phyloP scores from a whole-genome alignment of 2,113 vertebrate species.

The Sitta europaea region DNA sequence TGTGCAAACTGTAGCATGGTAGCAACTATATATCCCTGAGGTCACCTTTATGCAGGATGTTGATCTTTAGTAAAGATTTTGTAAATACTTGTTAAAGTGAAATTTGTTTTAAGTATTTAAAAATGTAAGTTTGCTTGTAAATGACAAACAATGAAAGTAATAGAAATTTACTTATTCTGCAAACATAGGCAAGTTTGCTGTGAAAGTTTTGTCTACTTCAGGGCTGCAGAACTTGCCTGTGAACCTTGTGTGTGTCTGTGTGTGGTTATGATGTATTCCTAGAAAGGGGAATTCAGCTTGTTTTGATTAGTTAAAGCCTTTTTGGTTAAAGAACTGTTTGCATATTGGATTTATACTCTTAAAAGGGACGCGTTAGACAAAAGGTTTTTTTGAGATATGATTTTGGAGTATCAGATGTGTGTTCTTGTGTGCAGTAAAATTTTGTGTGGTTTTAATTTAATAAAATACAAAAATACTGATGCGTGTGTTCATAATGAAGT shows the following conservation, averaged over 20 bases:
- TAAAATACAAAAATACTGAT: constrained; percentile 14
- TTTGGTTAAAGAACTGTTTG: constrained; percentile 55
- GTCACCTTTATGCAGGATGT: constrained; percentile 62
- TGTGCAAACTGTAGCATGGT: constrained; percentile 67
- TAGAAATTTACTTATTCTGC: constrained; percentile 1
- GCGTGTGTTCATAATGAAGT: not conserved
- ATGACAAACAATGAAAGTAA: constrained; percentile 19
- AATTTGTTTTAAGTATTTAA: constrained; percentile 65
- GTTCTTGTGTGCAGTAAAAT: constrained; percentile 41
- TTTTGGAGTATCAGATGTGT: constrained; percentile 10
- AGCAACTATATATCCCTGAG: constrained; percentile 59
- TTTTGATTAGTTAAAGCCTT: constrained; percentile 46
- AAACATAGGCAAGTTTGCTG: not conserved
- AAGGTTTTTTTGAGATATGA: constrained; percentile 15
- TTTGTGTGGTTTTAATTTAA: constrained; percentile 62
- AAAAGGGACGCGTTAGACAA: constrained; percentile 1
- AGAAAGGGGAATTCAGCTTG: constrained; percentile 42
- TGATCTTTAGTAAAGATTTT: constrained; percentile 65
- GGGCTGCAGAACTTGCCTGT: constrained; percentile 31
- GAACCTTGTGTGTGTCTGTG: constrained; percentile 39
- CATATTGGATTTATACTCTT: constrained; percentile 51
- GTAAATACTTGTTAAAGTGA: constrained; percentile 64
- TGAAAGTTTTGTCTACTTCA: constrained; percentile 17
- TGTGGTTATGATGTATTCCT: constrained; percentile 33
- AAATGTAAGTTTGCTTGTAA: constrained; percentile 53